These are phyloP conservation scores for Hirudinaria manillensis DNA, from an alignment of 2,888 invertebrate genomes.

Conservation along the genomic window DNA sequence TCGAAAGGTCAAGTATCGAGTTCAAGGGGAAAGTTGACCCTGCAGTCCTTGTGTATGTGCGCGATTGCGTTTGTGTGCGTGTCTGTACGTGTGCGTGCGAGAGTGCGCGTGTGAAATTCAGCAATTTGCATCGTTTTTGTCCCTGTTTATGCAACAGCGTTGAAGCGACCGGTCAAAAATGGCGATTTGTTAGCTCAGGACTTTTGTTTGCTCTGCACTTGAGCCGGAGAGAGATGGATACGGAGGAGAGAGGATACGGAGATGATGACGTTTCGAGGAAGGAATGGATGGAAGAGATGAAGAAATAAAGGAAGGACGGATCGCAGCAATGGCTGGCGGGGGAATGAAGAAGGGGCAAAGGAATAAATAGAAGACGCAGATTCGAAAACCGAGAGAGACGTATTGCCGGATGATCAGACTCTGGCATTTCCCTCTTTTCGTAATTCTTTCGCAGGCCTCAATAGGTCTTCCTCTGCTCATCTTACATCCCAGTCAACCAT, in stretches of 20 bases:
- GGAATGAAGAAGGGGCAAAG: not conserved
- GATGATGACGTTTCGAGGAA: not conserved
- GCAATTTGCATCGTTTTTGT: not conserved
- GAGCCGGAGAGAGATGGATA: slow-evolving; percentile 6
- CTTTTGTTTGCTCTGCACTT: too few relatives aligned
- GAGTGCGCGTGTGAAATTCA: slow-evolving; percentile 2
- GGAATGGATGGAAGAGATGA: too few relatives aligned
- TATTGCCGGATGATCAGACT: too few relatives aligned
- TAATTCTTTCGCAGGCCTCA: too few relatives aligned
- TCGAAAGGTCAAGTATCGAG: not conserved
- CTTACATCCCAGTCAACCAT: too few relatives aligned
- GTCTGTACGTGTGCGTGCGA: slow-evolving; percentile 14
- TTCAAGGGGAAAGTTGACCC: not conserved
- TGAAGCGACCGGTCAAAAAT: too few relatives aligned
- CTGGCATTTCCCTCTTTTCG: too few relatives aligned
- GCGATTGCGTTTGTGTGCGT: not conserved
- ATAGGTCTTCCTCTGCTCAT: too few relatives aligned
- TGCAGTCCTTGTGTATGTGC: not conserved
- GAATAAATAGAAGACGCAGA: too few relatives aligned
- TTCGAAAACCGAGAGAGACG: too few relatives aligned
- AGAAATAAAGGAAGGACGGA: not conserved
- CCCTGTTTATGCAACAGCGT: too few relatives aligned
- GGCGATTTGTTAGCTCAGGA: too few relatives aligned
- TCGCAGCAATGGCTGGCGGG: not conserved
- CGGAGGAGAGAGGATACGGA: not conserved